phyloP scores from a whole-genome alignment of 2,113 vertebrate genomes.

The Carettochelys insculpta region DNA sequence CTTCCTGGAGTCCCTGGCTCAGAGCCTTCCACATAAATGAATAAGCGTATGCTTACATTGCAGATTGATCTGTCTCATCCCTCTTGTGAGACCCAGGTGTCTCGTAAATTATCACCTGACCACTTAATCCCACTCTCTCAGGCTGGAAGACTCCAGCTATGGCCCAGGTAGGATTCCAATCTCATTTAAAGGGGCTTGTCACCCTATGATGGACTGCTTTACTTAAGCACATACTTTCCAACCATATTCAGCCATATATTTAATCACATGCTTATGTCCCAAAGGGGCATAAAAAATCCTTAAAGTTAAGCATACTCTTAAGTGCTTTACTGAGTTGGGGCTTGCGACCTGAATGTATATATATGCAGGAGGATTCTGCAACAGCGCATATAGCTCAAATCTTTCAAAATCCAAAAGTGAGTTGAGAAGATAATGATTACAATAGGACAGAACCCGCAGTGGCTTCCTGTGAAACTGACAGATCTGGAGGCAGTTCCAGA shows the following conservation, averaged over 20 bases:
- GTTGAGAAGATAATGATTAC: not conserved
- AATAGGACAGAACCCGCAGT: not conserved
- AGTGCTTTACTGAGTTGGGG: not conserved
- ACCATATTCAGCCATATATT: not conserved
- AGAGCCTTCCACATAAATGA: not conserved
- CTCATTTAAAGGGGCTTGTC: not conserved
- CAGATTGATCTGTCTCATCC: not conserved
- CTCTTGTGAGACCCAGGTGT: not conserved
- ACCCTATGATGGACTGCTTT: not conserved
- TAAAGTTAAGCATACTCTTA: not conserved
- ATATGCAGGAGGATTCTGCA: not conserved
- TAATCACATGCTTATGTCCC: not conserved
- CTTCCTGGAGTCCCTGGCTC: not conserved
- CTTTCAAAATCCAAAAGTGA: not conserved
- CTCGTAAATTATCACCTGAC: not conserved
- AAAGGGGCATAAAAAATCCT: not conserved
- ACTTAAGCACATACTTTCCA: not conserved
- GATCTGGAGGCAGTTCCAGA: not conserved
- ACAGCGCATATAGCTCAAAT: not conserved
- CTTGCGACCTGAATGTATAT: not conserved
- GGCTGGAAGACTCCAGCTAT: not conserved
- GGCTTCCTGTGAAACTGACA: constrained; percentile 23
- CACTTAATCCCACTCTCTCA: not conserved
- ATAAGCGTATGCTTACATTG: not conserved
- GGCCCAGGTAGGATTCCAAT: not conserved